These are phyloP conservation scores for Scleropages formosus DNA, from an alignment of 2,797 vertebrate species.

Conservation along the genomic window DNA sequence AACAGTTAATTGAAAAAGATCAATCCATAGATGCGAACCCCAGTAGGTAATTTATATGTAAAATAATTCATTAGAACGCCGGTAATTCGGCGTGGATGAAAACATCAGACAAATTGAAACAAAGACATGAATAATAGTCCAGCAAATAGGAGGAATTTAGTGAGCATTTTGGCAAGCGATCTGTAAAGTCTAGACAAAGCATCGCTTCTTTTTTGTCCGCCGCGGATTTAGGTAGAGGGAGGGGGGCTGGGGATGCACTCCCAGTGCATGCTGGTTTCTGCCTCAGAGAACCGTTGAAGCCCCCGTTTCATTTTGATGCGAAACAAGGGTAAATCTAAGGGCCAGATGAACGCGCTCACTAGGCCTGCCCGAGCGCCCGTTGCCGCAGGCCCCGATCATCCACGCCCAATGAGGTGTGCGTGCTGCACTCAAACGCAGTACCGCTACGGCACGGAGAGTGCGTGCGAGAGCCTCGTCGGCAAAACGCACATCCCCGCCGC, in stretches of 20 bases:
- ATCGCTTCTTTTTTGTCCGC: not conserved
- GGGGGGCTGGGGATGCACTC: not conserved
- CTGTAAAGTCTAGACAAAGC: not conserved
- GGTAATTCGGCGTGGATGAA: not conserved
- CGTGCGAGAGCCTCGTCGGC: no score
- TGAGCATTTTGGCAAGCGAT: not conserved
- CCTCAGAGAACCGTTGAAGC: not conserved
- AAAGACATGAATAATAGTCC: not conserved
- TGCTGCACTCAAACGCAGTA: no score
- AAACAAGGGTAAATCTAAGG: not conserved
- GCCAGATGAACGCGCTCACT: no score
- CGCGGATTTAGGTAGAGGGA: conserved; percentile 6
- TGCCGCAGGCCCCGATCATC: no score
- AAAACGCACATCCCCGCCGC: no score
- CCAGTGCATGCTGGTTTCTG: not conserved
- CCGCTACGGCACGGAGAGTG: no score
- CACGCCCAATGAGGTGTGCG: no score
- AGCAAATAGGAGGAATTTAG: not conserved
- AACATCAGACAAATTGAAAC: not conserved
- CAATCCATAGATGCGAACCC: no score
- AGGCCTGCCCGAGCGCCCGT: no score
- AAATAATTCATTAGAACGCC: not conserved
- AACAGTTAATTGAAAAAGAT: no score
- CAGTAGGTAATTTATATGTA: not conserved
- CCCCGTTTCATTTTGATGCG: not conserved